Conservation (phyloP, 2,797 vertebrate genomes). For the Myotis pilosus region DNA sequence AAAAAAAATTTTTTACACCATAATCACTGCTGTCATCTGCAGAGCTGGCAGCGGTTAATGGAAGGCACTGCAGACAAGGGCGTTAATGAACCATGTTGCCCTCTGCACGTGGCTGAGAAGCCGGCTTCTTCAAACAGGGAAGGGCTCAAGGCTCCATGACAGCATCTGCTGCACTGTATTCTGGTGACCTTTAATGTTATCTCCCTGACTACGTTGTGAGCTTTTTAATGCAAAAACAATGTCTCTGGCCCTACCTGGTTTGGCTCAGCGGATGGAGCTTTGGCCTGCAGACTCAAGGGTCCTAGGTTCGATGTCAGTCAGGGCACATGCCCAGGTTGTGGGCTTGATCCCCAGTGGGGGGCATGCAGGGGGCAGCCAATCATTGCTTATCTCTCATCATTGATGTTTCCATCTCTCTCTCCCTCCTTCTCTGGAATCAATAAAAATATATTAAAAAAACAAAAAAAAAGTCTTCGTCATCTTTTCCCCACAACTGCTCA, state of each 20-base stretch:
- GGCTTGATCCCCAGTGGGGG: too few species aligned
- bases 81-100: not conserved
- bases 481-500: not conserved
- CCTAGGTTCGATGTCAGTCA: too few species aligned
- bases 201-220: not conserved
- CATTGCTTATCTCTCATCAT: too few species aligned
- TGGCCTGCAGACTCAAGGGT: too few species aligned
- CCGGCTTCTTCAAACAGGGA: not conserved
- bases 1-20: not conserved
- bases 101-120: not conserved
- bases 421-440: too few species aligned
- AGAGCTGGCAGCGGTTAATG: not conserved
- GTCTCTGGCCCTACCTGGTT: not conserved
- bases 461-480: not conserved
- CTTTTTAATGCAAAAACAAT: not conserved
- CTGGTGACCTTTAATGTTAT: not conserved
- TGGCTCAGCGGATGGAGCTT: too few species aligned
- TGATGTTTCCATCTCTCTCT: too few species aligned
- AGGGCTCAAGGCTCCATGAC: not conserved
- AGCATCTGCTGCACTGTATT: not conserved
- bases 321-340: too few species aligned
- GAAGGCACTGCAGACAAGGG: not conserved
- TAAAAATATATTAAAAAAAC: too few species aligned
- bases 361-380: too few species aligned
- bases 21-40: not conserved